Evolutionary conservation across 2,797 vertebrate genomes (phyloP).

Genomic region (Oreonectes daqikongensis): DNA sequence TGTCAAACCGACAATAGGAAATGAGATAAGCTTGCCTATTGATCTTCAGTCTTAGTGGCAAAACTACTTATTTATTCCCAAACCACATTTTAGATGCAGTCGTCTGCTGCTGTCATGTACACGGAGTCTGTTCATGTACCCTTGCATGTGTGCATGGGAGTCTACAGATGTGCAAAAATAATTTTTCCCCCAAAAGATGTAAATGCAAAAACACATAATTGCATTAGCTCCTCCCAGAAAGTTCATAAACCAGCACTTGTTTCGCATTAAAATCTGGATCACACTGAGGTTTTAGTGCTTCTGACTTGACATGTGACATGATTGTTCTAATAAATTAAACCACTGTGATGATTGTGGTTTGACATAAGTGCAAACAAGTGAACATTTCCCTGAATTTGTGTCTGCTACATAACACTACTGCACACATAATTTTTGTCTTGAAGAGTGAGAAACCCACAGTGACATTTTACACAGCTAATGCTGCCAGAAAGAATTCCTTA

Average conservation of each 20-base stretch:
- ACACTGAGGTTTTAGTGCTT: background rate
- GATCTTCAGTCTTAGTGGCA: background rate
- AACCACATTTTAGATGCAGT: background rate
- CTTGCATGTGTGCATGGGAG: too few species aligned
- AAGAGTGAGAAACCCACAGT: conserved; percentile 89
- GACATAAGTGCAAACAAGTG: background rate
- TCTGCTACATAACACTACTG: conserved; percentile 87
- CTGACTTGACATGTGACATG: background rate
- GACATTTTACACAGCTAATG: conserved; percentile 84
- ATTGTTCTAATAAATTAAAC: background rate
- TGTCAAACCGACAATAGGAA: background rate
- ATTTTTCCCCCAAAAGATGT: too few species aligned
- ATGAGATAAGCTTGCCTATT: background rate
- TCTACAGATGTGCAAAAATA: too few species aligned
- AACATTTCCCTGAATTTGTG: conserved; percentile 92
- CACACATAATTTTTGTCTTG: conserved; percentile 66
- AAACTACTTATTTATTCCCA: background rate
- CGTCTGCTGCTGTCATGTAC: background rate
- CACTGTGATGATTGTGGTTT: background rate
- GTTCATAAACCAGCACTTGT: background rate
- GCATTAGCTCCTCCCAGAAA: too few species aligned
- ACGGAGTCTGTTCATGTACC: too few species aligned
- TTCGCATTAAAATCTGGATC: too few species aligned
- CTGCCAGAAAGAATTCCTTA: conserved; percentile 90
- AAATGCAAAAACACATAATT: too few species aligned